phyloP scores from a whole-genome alignment of 2,113 vertebrate species.

The Mormoops blainvillei region DNA sequence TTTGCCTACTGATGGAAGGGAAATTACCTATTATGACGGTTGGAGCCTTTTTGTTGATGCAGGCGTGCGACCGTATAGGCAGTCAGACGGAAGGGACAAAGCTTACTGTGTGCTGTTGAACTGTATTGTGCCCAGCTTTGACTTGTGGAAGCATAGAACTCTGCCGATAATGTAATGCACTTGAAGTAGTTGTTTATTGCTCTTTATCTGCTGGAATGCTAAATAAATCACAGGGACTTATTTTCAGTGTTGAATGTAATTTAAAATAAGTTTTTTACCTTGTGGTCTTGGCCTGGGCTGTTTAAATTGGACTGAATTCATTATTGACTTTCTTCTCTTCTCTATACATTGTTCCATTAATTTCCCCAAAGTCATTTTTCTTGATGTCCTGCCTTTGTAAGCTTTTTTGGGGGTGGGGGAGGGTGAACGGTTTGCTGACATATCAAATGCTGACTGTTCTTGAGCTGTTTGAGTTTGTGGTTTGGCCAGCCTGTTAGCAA shows the following conservation, averaged over 20 bases:
- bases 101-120: neutral
- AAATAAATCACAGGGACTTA: conserved; percentile 30
- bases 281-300: neutral
- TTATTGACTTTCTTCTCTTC: conserved; percentile 8
- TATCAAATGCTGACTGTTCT: neutral
- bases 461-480: neutral
- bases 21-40: conserved; percentile 2
- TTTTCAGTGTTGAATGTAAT: conserved; percentile 21
- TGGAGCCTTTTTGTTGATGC: neutral
- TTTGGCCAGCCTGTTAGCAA: neutral
- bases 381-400: neutral
- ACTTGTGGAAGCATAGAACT: neutral
- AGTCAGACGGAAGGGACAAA: neutral
- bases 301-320: conserved; percentile 9
- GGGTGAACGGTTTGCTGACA: neutral
- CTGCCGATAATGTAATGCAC: neutral
- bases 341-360: neutral
- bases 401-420: neutral
- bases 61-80: neutral
- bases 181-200: conserved; percentile 1
- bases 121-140: neutral
- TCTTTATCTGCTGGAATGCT: conserved; percentile 54
- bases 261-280: conserved; percentile 16
- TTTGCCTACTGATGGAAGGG: conserved; percentile 36
- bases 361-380: conserved; percentile 36